Conservation (phyloP, 2,888 invertebrate genomes). For the Hirtodrosophila alboralis region DNA sequence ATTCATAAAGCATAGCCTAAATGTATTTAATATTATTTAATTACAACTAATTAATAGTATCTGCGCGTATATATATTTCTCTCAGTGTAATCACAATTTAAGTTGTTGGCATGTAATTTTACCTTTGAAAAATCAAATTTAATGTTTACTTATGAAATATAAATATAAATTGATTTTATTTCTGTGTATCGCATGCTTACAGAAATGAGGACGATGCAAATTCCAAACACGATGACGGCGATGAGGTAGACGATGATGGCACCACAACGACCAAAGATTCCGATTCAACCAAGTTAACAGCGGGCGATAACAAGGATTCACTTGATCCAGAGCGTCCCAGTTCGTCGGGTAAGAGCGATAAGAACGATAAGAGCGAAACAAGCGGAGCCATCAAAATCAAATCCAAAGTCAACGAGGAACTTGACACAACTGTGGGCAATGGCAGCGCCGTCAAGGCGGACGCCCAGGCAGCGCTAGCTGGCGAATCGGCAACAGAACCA, state of each 20-base stretch:
- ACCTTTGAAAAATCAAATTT: no score
- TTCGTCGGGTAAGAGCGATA: constrained; percentile 84
- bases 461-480: constrained; percentile 51
- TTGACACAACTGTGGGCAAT: constrained; percentile 58
- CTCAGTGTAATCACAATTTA: no score
- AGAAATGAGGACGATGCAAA: constrained; percentile 84
- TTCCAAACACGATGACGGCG: constrained; percentile 84
- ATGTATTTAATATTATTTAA: no score
- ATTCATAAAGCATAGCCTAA: no score
- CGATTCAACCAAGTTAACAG: constrained; percentile 82
- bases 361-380: constrained; percentile 43
- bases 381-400: constrained; percentile 41
- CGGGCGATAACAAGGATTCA: constrained; percentile 83
- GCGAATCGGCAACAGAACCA: constrained; percentile 58
- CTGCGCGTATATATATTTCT: no score
- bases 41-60: no score
- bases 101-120: no score
- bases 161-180: no score
- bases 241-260: constrained; percentile 84
- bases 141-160: no score
- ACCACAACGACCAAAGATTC: constrained; percentile 84
- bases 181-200: constrained; percentile 10
- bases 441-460: constrained; percentile 58
- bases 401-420: constrained; percentile 46
- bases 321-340: constrained; percentile 84